Evolutionary conservation across 2,113 vertebrate species (phyloP).

Genomic region (Sapajus apella): DNA sequence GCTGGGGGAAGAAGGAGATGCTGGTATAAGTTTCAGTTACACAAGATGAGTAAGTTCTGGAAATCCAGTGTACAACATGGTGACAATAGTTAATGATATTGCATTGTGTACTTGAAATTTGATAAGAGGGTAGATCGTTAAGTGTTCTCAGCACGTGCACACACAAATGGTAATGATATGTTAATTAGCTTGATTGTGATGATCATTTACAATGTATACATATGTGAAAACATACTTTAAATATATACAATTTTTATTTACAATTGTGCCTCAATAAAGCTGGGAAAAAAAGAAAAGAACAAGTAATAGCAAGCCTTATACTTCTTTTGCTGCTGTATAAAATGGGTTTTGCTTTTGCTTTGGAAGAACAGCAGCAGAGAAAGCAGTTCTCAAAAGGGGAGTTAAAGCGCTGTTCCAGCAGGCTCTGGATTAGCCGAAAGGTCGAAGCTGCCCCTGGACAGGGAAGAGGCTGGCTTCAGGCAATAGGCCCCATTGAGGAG

Average conservation of each 20-base stretch:
- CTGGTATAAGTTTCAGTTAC: not conserved
- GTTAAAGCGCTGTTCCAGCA: not conserved
- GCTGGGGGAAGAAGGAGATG: not conserved
- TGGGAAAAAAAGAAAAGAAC: not conserved
- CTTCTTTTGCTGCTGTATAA: not conserved
- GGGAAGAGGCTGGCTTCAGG: not conserved
- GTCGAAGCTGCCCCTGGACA: not conserved
- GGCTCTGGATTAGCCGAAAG: not conserved
- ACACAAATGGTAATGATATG: not conserved
- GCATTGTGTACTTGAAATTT: not conserved
- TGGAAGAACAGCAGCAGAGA: not conserved
- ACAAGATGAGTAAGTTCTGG: not conserved
- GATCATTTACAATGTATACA: too few relatives aligned
- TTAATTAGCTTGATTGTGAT: not conserved
- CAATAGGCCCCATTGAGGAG: slow-evolving; percentile 13
- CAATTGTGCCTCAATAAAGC: not conserved
- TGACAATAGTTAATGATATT: not conserved
- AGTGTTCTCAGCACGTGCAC: not conserved
- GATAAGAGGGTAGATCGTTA: not conserved
- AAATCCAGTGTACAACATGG: not conserved
- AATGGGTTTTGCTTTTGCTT: not conserved
- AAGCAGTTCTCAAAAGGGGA: not conserved
- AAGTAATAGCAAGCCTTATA: not conserved
- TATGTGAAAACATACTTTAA: not conserved
- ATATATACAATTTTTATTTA: not conserved